Evolutionary conservation across 2,888 invertebrate species (phyloP).

Genomic region (Hemistola chrysoprasaria): DNA sequence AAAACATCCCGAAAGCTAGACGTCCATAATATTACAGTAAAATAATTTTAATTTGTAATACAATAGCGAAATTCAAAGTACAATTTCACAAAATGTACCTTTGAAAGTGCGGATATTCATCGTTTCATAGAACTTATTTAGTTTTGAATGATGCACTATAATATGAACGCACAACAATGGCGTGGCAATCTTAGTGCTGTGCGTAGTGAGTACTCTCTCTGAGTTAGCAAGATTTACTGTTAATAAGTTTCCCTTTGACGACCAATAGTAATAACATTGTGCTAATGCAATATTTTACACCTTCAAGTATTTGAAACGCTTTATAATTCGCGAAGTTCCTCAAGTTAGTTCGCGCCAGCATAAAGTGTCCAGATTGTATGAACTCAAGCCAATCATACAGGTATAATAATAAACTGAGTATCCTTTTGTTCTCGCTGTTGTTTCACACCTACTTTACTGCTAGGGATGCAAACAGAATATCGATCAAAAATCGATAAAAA

Average conservation of each 20-base stretch:
- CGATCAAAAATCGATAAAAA: not conserved
- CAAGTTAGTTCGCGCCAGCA: slow-evolving; percentile 17
- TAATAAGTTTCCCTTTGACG: slow-evolving; percentile 2
- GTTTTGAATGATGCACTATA: no score
- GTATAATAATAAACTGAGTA: slow-evolving; percentile 37
- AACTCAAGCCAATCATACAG: slow-evolving; percentile 24
- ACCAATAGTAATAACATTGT: not conserved
- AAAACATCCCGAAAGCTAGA: no score
- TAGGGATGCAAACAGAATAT: slow-evolving; percentile 27
- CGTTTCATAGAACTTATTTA: no score
- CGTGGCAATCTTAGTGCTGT: no score
- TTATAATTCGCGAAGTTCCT: slow-evolving; percentile 12
- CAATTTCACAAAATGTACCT: no score
- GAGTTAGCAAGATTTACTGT: not conserved
- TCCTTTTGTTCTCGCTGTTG: slow-evolving; percentile 66
- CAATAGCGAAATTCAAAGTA: no score
- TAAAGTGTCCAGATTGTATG: slow-evolving; percentile 19
- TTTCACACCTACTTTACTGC: slow-evolving; percentile 74
- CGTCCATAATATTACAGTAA: no score
- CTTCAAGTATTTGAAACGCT: not conserved
- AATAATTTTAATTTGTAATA: no score
- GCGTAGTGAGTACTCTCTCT: not conserved
- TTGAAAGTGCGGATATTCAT: no score
- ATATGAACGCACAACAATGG: no score
- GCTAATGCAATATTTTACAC: slow-evolving; percentile 10